Conservation (phyloP, 2,888 invertebrate species). For the Rhimphoctona megacephalus region DNA sequence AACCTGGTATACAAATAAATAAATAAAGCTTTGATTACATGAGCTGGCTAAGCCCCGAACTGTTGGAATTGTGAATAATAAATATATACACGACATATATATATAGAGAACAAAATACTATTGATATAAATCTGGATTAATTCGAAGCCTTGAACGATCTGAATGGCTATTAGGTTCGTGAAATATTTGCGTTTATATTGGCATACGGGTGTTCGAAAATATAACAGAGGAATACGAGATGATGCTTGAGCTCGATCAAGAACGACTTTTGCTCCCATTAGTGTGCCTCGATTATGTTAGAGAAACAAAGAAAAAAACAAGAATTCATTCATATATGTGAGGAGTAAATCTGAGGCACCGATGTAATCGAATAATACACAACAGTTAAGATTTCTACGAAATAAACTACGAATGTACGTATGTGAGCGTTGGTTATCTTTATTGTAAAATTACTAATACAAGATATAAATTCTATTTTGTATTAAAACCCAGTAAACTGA, state of each 20-base stretch:
- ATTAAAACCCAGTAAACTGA: not conserved
- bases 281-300: conserved; percentile 50
- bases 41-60: conserved; percentile 15
- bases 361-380: conserved; percentile 13
- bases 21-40: conserved; percentile 63
- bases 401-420: not conserved
- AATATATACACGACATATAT: not conserved
- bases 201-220: conserved; percentile 5
- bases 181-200: conserved; percentile 75
- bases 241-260: conserved; percentile 4
- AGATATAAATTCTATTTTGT: not conserved
- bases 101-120: not conserved
- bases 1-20: conserved; percentile 52
- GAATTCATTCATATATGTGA: not conserved
- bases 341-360: not conserved
- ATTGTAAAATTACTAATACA: not conserved
- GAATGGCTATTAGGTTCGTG: conserved; percentile 75
- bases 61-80: conserved; percentile 22
- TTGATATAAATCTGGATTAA: conserved; percentile 81
- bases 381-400: not conserved
- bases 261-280: conserved; percentile 59
- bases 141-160: conserved; percentile 77
- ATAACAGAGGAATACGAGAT: not conserved
- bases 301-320: conserved; percentile 6
- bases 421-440: not conserved